These are phyloP conservation scores for Gryllus bimaculatus DNA, from an alignment of 1,140 invertebrate genomes.

Conservation along the genomic window DNA sequence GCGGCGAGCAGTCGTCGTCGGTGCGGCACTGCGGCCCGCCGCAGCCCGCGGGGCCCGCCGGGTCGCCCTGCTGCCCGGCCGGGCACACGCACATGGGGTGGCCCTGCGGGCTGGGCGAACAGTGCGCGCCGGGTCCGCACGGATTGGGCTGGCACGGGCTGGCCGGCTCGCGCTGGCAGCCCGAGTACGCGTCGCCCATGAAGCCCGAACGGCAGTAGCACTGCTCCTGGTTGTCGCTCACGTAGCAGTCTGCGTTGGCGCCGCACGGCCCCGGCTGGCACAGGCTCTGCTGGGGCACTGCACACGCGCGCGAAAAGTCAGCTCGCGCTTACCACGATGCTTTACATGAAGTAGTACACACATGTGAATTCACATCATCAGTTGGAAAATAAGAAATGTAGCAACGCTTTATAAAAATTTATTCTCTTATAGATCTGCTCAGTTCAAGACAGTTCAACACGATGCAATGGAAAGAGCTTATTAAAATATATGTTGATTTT, in stretches of 20 bases:
- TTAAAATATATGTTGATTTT: no score
- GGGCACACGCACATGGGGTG: constrained; percentile 62
- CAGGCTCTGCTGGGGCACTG: constrained; percentile 40
- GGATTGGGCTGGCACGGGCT: constrained; percentile 64
- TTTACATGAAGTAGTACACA: no score
- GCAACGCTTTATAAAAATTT: no score
- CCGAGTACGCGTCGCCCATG: constrained; percentile 62
- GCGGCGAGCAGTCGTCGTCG: constrained; percentile 60
- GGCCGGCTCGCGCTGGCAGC: constrained; percentile 51
- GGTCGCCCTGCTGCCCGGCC: constrained; percentile 66
- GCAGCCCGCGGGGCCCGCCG: constrained; percentile 56
- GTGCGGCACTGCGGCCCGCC: constrained; percentile 63
- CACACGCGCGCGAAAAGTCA: background rate
- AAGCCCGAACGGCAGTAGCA: constrained; percentile 68
- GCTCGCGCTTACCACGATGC: no score
- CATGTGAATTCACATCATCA: no score
- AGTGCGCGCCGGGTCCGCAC: constrained; percentile 65
- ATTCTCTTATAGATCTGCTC: no score
- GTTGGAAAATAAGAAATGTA: no score
- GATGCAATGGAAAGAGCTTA: no score
- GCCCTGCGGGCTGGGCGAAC: constrained; percentile 53
- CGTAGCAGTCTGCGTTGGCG: constrained; percentile 66
- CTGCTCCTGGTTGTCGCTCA: constrained; percentile 57
- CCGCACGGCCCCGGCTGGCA: constrained; percentile 72
- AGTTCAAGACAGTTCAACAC: no score